Base-by-base conservation (phyloP, 2,797 vertebrate genomes). In the Tragelaphus eurycerus region DNA sequence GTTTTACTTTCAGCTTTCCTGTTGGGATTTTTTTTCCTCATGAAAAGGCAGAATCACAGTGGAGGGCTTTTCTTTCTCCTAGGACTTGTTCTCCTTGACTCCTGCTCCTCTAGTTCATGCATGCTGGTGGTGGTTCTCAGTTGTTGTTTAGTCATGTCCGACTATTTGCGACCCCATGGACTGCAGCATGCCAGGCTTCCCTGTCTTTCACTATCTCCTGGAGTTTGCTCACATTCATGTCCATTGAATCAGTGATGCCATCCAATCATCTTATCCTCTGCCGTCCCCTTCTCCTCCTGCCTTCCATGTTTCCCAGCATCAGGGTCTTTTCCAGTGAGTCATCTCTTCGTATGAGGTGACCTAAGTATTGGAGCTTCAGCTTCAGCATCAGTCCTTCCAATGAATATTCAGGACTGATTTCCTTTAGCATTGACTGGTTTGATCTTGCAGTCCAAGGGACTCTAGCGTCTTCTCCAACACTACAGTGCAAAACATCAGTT, bases 111-210 rank as follows among this genome's bases (percentile, higher is more conserved):
- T 4, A 34, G n/a, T 31, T 60, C 21, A 3, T 81, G 21, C 60
- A 25, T 62, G 85, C 78, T 29, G 19, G 15, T 14, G 31, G 7
- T 34, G 7, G 64, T 95, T 57, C 48, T 88, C 11, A 38, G 64
- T 11, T 71, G 64, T 34, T 67, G 67, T 23, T 38, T 19, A 71
- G n/a, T 23, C 0, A 1, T 38, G 67, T 13, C 19, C 0, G 5
- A 23, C 67, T 6, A 0, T 12, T 23, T 71, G 21, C 0, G 1
- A 71, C 64, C 5, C 19, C 64, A 6, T 12, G 64, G 34, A 38
- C 67, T 38, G 67, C 34, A 71, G 67, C 6, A 23, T 3, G 11
- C 5, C 67, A 38, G 19, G 11, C 34, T 38, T 38, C 34, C 34
- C 67, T 12, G 11, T 71, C 67, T 34, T 71, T 71, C 34, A 38